Percentiles rank a stretch among this genome's conserved stretches.
phyloP scores from a whole-genome alignment of 2,888 invertebrate genomes.

The Harpagoxenus sublaevis region DNA sequence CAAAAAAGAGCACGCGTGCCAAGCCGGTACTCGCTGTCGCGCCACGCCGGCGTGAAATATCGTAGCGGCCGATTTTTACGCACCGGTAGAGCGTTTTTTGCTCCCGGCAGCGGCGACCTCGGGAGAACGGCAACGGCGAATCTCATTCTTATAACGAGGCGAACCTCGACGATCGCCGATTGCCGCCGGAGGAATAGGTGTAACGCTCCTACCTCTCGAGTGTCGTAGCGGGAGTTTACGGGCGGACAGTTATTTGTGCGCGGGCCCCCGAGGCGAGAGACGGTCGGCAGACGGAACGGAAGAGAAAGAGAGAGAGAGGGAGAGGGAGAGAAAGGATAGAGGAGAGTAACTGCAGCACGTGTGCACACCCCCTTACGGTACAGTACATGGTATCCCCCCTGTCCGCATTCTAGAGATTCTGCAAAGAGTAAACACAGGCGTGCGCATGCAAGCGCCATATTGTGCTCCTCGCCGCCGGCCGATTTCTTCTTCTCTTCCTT shows the following conservation, averaged over 20 bases:
- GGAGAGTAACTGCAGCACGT: conserved; percentile 59
- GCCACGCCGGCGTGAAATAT: conserved; percentile 39
- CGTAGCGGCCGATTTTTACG: conserved; percentile 49
- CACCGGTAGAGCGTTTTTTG: conserved; percentile 22
- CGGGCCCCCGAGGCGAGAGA: conserved; percentile 49
- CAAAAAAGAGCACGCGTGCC: conserved; percentile 51
- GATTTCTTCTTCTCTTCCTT: conserved; percentile 42
- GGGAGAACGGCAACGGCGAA: conserved; percentile 46
- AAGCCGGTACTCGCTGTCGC: conserved; percentile 33
- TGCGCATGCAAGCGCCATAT: conserved; percentile 63
- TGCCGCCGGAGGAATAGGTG: conserved; percentile 56
- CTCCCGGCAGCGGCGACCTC: conserved; percentile 33
- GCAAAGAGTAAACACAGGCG: conserved; percentile 49
- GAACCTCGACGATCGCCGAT: conserved; percentile 43
- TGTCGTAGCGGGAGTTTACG: conserved; percentile 54
- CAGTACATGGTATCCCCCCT: conserved; percentile 40
- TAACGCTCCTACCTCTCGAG: conserved; percentile 47
- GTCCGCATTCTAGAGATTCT: conserved; percentile 74
- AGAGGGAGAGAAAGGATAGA: not conserved
- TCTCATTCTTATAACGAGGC: conserved; percentile 57
- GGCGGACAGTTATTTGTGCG: conserved; percentile 59
- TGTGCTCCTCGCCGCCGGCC: conserved; percentile 63
- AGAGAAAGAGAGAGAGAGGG: not conserved
- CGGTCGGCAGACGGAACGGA: conserved; percentile 10
- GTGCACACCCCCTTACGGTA: conserved; percentile 61